Conservation (phyloP, 2,888 invertebrate species). For the Cabera pusaria region DNA sequence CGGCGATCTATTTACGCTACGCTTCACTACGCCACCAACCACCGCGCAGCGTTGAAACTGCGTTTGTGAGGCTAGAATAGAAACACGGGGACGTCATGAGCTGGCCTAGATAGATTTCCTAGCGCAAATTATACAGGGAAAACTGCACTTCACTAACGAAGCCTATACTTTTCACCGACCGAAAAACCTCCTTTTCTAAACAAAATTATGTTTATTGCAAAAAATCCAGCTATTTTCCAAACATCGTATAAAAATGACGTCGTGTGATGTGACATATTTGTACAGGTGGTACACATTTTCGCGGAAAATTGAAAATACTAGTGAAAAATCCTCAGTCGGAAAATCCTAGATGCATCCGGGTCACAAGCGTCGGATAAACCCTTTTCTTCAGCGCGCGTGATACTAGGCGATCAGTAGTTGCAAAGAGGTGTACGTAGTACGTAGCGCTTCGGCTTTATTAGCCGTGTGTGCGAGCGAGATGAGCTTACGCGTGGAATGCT, state of each 20-base stretch:
- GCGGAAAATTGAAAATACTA: conserved; percentile 59
- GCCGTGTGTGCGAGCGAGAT: conserved; percentile 59
- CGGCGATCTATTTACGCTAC: conserved; percentile 63
- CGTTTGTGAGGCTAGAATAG: conserved; percentile 33
- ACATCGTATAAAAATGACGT: no score
- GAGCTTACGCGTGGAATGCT: conserved; percentile 66
- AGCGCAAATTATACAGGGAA: conserved; percentile 27
- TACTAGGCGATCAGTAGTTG: conserved; percentile 72
- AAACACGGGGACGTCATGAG: conserved; percentile 52
- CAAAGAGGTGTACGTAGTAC: conserved; percentile 59
- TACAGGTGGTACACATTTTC: conserved; percentile 47
- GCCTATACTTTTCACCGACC: no score
- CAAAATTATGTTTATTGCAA: no score
- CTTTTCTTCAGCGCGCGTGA: conserved; percentile 83
- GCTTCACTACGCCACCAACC: conserved; percentile 58
- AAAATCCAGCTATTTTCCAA: no score
- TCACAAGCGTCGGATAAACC: conserved; percentile 81
- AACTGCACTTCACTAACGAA: conserved; percentile 18
- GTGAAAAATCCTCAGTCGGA: no score
- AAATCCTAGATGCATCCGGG: conserved; percentile 73
- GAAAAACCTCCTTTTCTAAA: no score
- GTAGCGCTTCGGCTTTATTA: conserved; percentile 44
- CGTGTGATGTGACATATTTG: no score
- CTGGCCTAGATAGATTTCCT: conserved; percentile 66
- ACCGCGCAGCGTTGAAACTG: conserved; percentile 46